Percentiles rank a stretch among this genome's conserved stretches.
Conservation (phyloP, 2,888 invertebrate genomes). For the Phlogophora meticulosa region DNA sequence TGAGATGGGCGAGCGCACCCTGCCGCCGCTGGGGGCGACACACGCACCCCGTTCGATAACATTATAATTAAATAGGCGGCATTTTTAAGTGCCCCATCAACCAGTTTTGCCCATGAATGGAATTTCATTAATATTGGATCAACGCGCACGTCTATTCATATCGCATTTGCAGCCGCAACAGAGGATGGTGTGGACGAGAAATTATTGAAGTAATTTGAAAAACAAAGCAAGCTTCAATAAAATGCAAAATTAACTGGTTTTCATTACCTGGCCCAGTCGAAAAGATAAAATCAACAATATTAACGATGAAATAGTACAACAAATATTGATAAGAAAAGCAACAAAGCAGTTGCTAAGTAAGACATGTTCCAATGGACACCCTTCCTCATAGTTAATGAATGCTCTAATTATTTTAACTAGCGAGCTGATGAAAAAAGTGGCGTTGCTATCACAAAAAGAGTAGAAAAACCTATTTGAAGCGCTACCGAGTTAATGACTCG, state of each 20-base stretch:
- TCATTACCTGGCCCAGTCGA: slow-evolving; percentile 65
- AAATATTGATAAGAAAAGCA: slow-evolving; percentile 60
- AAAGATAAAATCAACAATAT: slow-evolving; percentile 67
- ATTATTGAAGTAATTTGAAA: slow-evolving; percentile 76
- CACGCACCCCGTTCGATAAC: slow-evolving; percentile 72
- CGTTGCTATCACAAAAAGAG: slow-evolving; percentile 71
- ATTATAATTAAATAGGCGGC: slow-evolving; percentile 79
- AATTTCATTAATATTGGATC: slow-evolving; percentile 79
- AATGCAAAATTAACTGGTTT: slow-evolving; percentile 76
- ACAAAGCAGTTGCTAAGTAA: slow-evolving; percentile 60
- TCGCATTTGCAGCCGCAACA: slow-evolving; percentile 53
- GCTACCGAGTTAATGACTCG: slow-evolving; percentile 82
- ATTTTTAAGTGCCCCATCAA: slow-evolving; percentile 75
- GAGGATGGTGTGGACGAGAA: slow-evolving; percentile 71
- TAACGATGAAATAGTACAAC: slow-evolving; percentile 65
- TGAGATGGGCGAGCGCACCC: slow-evolving; percentile 72
- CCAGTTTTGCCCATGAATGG: slow-evolving; percentile 80
- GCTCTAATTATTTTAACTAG: slow-evolving; percentile 83
- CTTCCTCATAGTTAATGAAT: slow-evolving; percentile 77
- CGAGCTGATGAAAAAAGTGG: slow-evolving; percentile 74
- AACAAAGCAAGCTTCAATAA: slow-evolving; percentile 76
- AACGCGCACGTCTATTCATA: slow-evolving; percentile 71
- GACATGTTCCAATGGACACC: slow-evolving; percentile 72
- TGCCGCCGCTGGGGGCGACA: slow-evolving; percentile 58
- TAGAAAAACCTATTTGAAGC: slow-evolving; percentile 76